Evolutionary conservation across 1,140 invertebrate genomes (phyloP).

Genomic region (Magallana ariakensis): DNA sequence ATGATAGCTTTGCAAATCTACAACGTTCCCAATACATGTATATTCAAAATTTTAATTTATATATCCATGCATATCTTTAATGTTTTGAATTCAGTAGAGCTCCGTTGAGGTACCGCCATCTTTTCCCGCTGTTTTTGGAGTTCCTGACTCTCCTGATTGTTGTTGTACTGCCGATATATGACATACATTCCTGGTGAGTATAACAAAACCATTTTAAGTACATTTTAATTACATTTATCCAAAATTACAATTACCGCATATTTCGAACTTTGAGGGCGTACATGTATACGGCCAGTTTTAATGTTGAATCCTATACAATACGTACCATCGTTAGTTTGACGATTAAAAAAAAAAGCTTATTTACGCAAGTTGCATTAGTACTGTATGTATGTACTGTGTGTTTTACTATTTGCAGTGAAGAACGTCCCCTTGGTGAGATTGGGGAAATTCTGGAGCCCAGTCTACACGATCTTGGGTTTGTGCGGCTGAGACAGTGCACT

Average conservation of each 20-base stretch:
- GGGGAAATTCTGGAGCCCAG: background rate
- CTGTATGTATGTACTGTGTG: too few species aligned
- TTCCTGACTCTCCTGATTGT: background rate
- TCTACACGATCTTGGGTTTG: background rate
- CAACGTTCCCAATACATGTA: background rate
- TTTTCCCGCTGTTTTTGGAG: background rate
- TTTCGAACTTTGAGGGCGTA: too few species aligned
- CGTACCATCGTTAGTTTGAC: too few species aligned
- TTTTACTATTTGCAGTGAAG: background rate
- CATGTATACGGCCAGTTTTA: too few species aligned
- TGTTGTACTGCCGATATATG: background rate
- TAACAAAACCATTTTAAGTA: background rate
- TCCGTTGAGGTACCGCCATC: background rate
- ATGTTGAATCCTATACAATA: too few species aligned
- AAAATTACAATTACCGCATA: too few species aligned
- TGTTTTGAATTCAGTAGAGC: background rate
- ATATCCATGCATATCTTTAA: too few species aligned
- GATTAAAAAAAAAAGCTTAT: too few species aligned
- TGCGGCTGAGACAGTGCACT: background rate
- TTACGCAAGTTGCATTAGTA: too few species aligned
- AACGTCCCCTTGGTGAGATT: too few species aligned
- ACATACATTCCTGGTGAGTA: conserved; percentile 4
- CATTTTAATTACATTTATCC: too few species aligned
- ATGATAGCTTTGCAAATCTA: background rate
- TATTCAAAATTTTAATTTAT: too few species aligned